phyloP scores from a whole-genome alignment of 2,797 vertebrate species.

The Setipinna tenuifilis region DNA sequence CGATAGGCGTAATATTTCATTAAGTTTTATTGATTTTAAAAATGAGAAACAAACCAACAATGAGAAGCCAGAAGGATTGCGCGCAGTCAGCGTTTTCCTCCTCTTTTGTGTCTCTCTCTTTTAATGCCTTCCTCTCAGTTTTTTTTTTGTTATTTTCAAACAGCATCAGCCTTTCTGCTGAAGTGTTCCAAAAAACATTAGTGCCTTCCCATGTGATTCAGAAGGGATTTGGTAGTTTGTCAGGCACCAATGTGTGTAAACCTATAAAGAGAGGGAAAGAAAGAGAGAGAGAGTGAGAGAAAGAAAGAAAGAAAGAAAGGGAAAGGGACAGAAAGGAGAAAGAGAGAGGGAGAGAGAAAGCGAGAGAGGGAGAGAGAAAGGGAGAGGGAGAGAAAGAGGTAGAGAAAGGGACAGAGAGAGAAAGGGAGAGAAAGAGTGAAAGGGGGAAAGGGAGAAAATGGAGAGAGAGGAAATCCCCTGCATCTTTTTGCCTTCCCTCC shows the following conservation, averaged over 20 bases:
- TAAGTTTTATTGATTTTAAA: slow-evolving; percentile 50
- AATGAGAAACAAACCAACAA: slow-evolving; percentile 55
- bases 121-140: not conserved
- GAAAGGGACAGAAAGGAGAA: not conserved
- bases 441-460: not conserved
- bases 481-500: not conserved
- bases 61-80: slow-evolving; percentile 27
- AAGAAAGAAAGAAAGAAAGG: not conserved
- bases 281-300: too few relatives aligned
- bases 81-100: slow-evolving; percentile 47
- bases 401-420: not conserved
- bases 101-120: slow-evolving; percentile 1
- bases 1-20: slow-evolving; percentile 45
- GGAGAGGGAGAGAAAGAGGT: not conserved
- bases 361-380: slow-evolving; percentile 24
- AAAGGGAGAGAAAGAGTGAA: not conserved
- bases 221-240: slow-evolving; percentile 18
- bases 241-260: not conserved
- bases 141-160: not conserved
- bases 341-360: slow-evolving; percentile 19
- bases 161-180: slow-evolving; percentile 25
- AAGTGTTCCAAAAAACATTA: slow-evolving; percentile 49
- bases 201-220: slow-evolving; percentile 27
- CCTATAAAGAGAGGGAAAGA: not conserved
- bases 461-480: not conserved